phyloP scores from a whole-genome alignment of 2,888 invertebrate genomes.

The Acronicta leporina region DNA sequence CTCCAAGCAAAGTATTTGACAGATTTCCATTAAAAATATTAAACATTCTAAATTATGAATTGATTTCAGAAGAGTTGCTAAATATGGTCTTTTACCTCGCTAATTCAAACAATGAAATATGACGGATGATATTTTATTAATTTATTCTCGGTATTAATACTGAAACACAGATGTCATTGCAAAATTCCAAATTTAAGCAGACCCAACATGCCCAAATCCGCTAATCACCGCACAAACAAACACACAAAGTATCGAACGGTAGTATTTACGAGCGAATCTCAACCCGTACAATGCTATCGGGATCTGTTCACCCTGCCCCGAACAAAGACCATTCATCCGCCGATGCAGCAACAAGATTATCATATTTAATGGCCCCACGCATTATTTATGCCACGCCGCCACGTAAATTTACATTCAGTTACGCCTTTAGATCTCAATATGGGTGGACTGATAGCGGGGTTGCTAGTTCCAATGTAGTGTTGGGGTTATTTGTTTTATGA shows the following conservation, averaged over 20 bases:
- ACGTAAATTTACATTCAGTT: slow-evolving; percentile 76
- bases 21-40: too few relatives aligned
- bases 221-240: slow-evolving; percentile 48
- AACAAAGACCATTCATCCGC: slow-evolving; percentile 74
- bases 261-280: slow-evolving; percentile 54
- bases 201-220: slow-evolving; percentile 24
- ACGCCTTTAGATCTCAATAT: slow-evolving; percentile 81
- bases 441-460: slow-evolving; percentile 69
- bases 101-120: too few relatives aligned
- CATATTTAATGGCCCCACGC: slow-evolving; percentile 74
- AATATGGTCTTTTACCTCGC: too few relatives aligned
- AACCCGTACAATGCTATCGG: slow-evolving; percentile 63
- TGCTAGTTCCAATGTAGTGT: slow-evolving; percentile 55
- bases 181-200: slow-evolving; percentile 18
- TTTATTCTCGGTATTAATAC: neutral
- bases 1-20: too few relatives aligned
- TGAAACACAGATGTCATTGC: neutral
- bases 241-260: slow-evolving; percentile 52
- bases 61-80: too few relatives aligned
- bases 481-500: slow-evolving; percentile 50
- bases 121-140: too few relatives aligned
- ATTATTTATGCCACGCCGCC: slow-evolving; percentile 66
- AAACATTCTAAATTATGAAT: too few relatives aligned
- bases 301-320: slow-evolving; percentile 55
- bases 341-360: slow-evolving; percentile 72